Percentiles rank a stretch among this genome's conserved stretches.
Evolutionary conservation across 2,888 invertebrate species (phyloP).

Genomic region (Apeira syringaria): DNA sequence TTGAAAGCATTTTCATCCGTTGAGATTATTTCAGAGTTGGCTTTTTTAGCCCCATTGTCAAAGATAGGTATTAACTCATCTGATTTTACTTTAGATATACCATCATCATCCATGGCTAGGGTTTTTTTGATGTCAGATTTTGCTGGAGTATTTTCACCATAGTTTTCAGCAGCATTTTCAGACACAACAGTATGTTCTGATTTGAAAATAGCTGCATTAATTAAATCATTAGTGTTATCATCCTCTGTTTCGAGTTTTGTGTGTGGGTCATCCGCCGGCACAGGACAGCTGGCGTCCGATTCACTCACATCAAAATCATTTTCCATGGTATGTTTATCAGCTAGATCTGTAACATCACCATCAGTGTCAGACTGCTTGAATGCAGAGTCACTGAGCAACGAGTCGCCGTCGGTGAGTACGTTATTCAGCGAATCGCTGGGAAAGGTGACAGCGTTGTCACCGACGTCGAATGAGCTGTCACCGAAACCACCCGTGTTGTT

Average conservation of each 20-base stretch:
- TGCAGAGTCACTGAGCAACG: constrained; percentile 57
- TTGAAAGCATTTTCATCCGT: too few relatives aligned
- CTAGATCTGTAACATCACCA: constrained; percentile 51
- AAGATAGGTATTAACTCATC: too few relatives aligned
- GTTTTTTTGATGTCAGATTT: too few relatives aligned
- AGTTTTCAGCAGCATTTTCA: background rate
- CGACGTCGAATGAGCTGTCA: constrained; percentile 69
- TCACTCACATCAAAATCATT: constrained; percentile 46
- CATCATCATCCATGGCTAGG: too few relatives aligned
- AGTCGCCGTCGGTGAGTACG: constrained; percentile 68
- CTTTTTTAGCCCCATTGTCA: too few relatives aligned
- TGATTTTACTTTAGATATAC: too few relatives aligned
- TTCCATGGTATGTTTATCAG: constrained; percentile 42
- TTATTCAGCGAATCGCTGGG: constrained; percentile 68
- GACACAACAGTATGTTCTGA: background rate
- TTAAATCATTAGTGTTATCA: constrained; percentile 30
- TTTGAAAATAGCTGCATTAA: constrained; percentile 17
- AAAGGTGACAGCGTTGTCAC: constrained; percentile 73
- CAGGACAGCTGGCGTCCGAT: constrained; percentile 41
- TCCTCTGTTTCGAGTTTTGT: constrained; percentile 35
- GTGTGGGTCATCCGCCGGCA: constrained; percentile 32
- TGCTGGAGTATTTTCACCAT: too few relatives aligned
- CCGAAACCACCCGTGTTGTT: constrained; percentile 66
- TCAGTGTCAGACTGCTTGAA: constrained; percentile 61
- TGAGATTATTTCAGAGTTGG: too few relatives aligned